These are phyloP conservation scores for Pluvialis apricaria DNA, from an alignment of 2,113 vertebrate species.

Conservation along the genomic window DNA sequence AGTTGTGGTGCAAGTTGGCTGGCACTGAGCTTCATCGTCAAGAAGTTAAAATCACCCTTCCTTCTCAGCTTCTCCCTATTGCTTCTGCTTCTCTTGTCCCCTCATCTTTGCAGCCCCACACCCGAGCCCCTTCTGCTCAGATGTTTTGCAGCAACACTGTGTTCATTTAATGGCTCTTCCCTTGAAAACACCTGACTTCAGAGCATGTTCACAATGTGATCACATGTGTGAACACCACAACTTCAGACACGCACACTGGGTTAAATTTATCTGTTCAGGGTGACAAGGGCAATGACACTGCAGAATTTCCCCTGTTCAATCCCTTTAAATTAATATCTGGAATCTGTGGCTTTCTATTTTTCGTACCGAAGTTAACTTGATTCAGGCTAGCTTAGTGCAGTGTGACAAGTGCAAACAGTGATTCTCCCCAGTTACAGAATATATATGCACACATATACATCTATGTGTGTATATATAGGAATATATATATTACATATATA, in stretches of 20 bases:
- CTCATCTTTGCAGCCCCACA: background rate
- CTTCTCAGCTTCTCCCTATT: background rate
- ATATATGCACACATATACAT: too few species aligned
- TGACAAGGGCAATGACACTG: background rate
- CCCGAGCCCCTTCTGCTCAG: background rate
- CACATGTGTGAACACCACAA: background rate
- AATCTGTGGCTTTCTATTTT: background rate
- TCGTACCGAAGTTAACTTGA: background rate
- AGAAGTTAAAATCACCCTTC: background rate
- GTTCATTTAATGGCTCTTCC: background rate
- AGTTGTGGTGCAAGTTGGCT: background rate
- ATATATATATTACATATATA: background rate
- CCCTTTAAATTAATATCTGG: background rate
- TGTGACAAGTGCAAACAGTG: background rate
- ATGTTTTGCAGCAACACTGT: rapidly evolving
- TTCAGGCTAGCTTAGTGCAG: background rate
- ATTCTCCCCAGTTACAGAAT: background rate
- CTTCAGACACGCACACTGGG: background rate
- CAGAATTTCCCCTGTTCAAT: background rate
- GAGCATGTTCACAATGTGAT: background rate
- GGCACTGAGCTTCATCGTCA: background rate
- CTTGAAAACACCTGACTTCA: background rate
- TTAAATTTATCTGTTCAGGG: background rate
- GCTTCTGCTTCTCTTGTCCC: background rate
- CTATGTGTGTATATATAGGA: background rate